These are phyloP conservation scores for Austrofundulus limnaeus DNA, from an alignment of 2,113 vertebrate genomes.

Conservation along the genomic window DNA sequence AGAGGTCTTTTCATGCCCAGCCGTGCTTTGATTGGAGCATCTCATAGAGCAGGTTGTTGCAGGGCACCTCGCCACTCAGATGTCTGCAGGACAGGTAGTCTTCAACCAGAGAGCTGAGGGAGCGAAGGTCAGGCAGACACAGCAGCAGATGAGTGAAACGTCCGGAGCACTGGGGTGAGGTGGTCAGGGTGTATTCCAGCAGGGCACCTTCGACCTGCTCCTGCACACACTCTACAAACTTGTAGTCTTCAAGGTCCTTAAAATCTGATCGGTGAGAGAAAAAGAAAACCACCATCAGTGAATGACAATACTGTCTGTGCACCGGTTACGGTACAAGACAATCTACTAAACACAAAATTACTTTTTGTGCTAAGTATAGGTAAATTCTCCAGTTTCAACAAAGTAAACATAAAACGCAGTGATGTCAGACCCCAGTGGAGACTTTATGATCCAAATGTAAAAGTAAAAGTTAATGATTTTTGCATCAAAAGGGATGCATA, in stretches of 20 bases:
- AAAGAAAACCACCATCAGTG: background rate
- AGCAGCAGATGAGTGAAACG: conserved; percentile 87
- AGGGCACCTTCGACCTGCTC: conserved; percentile 87
- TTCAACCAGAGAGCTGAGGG: conserved; percentile 86
- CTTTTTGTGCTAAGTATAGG: too few species aligned
- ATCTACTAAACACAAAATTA: too few species aligned
- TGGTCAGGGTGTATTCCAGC: conserved; percentile 86
- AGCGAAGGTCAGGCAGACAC: conserved; percentile 84
- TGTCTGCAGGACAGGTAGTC: conserved; percentile 92
- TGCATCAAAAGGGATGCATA: too few species aligned
- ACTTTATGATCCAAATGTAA: too few species aligned
- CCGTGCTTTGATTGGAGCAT: conserved; percentile 92
- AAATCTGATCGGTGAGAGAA: conserved; percentile 74
- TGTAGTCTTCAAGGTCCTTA: conserved; percentile 87
- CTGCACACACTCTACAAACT: conserved; percentile 84
- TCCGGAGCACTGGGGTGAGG: conserved; percentile 83
- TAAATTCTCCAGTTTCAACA: too few species aligned
- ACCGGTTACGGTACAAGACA: too few species aligned
- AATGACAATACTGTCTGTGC: background rate
- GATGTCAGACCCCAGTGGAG: too few species aligned
- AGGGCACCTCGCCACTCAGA: conserved; percentile 87
- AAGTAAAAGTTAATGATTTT: too few species aligned
- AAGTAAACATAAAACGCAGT: too few species aligned
- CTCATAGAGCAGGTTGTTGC: conserved; percentile 93
- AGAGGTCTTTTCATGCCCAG: conserved; percentile 55